Percentiles rank a stretch among this genome's conserved stretches.
Conservation (phyloP, 2,888 invertebrate species). For the Diarsia rubi region DNA sequence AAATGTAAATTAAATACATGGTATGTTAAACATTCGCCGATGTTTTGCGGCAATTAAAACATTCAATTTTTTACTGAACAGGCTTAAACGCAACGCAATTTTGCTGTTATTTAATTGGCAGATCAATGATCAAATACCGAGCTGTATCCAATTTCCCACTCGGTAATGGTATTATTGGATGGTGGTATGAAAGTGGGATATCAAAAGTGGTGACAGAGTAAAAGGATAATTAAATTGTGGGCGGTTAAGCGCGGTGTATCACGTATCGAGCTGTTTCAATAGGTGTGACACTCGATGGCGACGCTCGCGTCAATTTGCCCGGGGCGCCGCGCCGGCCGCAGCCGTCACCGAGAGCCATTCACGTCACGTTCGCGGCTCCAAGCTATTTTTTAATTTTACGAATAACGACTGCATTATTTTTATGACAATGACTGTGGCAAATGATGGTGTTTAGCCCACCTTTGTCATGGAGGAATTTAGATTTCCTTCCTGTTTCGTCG, state of each 20-base stretch:
- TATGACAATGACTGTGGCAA: slow-evolving; percentile 11
- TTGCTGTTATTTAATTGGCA: slow-evolving; percentile 36
- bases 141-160: slow-evolving; percentile 7
- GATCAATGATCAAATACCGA: slow-evolving; percentile 27
- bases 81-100: slow-evolving; percentile 7
- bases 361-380: slow-evolving; percentile 43
- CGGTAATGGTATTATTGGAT: slow-evolving; percentile 5
- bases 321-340: slow-evolving; percentile 8
- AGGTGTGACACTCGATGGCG: slow-evolving; percentile 54
- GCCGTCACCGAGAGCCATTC: slow-evolving; percentile 41
- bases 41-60: slow-evolving; percentile 49
- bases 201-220: slow-evolving; percentile 32
- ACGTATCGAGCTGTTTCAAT: slow-evolving; percentile 58
- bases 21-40: slow-evolving; percentile 35
- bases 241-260: slow-evolving; percentile 38
- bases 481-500: background rate
- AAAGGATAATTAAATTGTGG: slow-evolving; percentile 50
- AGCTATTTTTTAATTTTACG: slow-evolving; percentile 46
- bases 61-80: slow-evolving; percentile 20
- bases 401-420: slow-evolving; percentile 31
- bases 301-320: slow-evolving; percentile 34
- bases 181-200: slow-evolving; percentile 9
- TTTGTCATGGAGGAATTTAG: background rate
- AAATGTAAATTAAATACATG: slow-evolving; percentile 52
- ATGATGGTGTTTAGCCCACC: slow-evolving; percentile 3